Conservation (phyloP, 2,797 vertebrate genomes). For the Siniperca obscura region DNA sequence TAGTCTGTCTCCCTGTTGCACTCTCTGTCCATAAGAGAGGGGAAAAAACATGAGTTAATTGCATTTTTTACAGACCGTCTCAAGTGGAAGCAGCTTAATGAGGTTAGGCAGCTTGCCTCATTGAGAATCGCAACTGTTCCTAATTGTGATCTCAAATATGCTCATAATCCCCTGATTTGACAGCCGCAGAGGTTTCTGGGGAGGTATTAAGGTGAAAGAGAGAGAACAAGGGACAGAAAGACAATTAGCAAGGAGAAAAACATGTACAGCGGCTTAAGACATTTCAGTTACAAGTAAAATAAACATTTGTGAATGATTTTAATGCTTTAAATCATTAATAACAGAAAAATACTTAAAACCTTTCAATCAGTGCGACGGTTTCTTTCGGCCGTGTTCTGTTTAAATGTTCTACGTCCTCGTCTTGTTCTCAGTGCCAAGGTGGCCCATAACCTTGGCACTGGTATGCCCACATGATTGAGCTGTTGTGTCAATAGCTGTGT, state of each 20-base stretch:
- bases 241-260: conserved; percentile 59
- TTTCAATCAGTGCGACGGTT: neutral
- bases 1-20: conserved; percentile 58
- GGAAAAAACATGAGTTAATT: conserved; percentile 70
- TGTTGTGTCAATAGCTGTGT: conserved; percentile 80
- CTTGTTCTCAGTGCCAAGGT: neutral
- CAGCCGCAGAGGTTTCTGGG: conserved; percentile 75
- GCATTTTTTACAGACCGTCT: conserved; percentile 78
- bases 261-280: conserved; percentile 31
- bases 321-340: neutral
- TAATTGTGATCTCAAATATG: conserved; percentile 85
- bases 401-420: neutral
- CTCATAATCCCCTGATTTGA: conserved; percentile 82
- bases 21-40: conserved; percentile 52
- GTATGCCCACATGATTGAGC: conserved; percentile 45
- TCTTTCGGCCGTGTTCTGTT: neutral
- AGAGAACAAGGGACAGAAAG: conserved; percentile 50
- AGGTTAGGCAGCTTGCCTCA: conserved; percentile 80
- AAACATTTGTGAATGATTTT: conserved; percentile 6
- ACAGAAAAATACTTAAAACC: neutral
- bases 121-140: conserved; percentile 73
- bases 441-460: conserved; percentile 8
- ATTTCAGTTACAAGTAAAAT: conserved; percentile 7
- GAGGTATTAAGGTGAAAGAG: conserved; percentile 66
- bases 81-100: conserved; percentile 82